Evolutionary conservation across 2,797 vertebrate species (phyloP).

Genomic region (Coregonus suidteri): DNA sequence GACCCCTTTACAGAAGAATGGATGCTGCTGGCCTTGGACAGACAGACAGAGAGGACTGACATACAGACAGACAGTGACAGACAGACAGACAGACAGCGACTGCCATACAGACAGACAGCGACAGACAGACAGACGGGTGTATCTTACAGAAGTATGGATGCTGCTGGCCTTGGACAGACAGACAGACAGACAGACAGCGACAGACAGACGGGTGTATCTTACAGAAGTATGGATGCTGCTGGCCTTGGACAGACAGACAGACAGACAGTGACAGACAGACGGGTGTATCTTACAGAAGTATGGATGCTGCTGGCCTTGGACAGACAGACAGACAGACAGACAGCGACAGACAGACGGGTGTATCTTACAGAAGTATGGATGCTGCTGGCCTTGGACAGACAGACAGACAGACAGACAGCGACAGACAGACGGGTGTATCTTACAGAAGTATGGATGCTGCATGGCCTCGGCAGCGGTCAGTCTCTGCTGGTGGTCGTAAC

Average conservation of each 20-base stretch:
- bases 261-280: too few species aligned
- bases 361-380: slow-evolving; percentile 89
- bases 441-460: slow-evolving; percentile 95
- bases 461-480: slow-evolving; percentile 95
- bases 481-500: slow-evolving; percentile 98
- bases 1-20: not conserved
- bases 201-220: slow-evolving; percentile 30
- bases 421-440: slow-evolving; percentile 31
- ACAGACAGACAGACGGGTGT: too few species aligned
- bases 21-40: slow-evolving; percentile 12
- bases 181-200: too few species aligned
- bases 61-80: too few species aligned
- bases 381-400: slow-evolving; percentile 87
- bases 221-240: slow-evolving; percentile 97
- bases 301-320: slow-evolving; percentile 12
- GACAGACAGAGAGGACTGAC: too few species aligned
- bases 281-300: slow-evolving; percentile 16
- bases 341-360: not conserved
- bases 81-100: not conserved
- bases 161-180: slow-evolving; percentile 83
- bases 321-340: too few species aligned
- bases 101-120: too few species aligned
- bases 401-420: too few species aligned
- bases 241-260: slow-evolving; percentile 72
- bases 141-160: slow-evolving; percentile 91